Percentiles rank a stretch among this genome's conserved stretches.
These are phyloP conservation scores for Lethenteron reissneri DNA, from an alignment of 2,113 vertebrate genomes.

Conservation along the genomic window DNA sequence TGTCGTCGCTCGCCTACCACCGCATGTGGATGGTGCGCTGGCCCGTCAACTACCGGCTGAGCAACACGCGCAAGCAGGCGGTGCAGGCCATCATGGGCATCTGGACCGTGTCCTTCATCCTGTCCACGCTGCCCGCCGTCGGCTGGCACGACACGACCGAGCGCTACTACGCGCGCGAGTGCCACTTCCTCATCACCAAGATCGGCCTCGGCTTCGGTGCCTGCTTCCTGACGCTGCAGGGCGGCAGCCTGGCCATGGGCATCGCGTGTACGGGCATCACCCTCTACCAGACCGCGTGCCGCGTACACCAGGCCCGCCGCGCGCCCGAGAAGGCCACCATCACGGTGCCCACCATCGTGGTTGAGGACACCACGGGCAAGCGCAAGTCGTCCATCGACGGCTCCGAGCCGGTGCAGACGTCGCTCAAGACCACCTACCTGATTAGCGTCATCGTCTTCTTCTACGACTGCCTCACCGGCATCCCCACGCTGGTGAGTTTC, in stretches of 20 bases:
- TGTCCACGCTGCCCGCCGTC: conserved; percentile 40
- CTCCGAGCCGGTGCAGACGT: conserved; percentile 41
- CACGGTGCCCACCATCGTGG: conserved; percentile 40
- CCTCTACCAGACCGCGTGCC: conserved; percentile 35
- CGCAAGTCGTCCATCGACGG: conserved; percentile 39
- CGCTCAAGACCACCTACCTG: conserved; percentile 44
- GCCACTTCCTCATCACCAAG: conserved; percentile 46
- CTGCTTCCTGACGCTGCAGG: conserved; percentile 38
- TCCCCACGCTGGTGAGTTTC: conserved; percentile 42
- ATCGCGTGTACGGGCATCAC: conserved; percentile 39
- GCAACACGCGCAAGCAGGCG: conserved; percentile 44
- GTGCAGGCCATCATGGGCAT: conserved; percentile 38
- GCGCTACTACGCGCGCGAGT: conserved; percentile 33
- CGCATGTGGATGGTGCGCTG: conserved; percentile 53
- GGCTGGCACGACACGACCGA: conserved; percentile 47
- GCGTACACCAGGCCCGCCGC: conserved; percentile 25
- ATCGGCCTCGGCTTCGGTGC: conserved; percentile 40
- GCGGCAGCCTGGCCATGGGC: conserved; percentile 39
- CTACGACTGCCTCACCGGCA: conserved; percentile 40
- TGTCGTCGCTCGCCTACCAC: conserved; percentile 42
- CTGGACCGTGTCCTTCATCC: conserved; percentile 47
- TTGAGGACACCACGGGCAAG: conserved; percentile 40
- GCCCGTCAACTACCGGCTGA: conserved; percentile 43
- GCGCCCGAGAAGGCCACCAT: conserved; percentile 24
- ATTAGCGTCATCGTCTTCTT: conserved; percentile 47